Percentiles rank a stretch among this genome's conserved stretches.
phyloP scores from a whole-genome alignment of 2,113 vertebrate genomes.

The Mola mola region DNA sequence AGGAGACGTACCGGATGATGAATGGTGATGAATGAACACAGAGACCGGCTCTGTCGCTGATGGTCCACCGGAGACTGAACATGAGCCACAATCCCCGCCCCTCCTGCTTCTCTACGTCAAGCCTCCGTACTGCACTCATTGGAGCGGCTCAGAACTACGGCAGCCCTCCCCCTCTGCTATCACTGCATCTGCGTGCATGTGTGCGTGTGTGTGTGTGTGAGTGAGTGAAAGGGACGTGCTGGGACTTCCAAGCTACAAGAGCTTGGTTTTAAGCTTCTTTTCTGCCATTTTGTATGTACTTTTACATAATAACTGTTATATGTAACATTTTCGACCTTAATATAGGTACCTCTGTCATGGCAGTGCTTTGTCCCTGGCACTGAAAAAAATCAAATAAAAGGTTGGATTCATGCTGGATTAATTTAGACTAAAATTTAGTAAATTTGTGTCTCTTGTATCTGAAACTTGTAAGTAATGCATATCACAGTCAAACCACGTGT shows the following conservation, averaged over 20 bases:
- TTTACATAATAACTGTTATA: too few species aligned
- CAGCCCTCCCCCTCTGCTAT: slow-evolving; percentile 15
- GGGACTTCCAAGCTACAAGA: neutral
- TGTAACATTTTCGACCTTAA: too few species aligned
- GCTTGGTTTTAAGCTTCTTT: too few species aligned
- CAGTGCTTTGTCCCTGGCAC: too few species aligned
- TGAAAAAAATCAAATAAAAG: too few species aligned
- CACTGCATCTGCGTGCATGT: neutral
- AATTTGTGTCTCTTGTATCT: too few species aligned
- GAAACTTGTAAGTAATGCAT: too few species aligned
- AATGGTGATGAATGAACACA: neutral
- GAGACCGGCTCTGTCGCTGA: slow-evolving; percentile 29
- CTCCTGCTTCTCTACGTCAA: slow-evolving; percentile 48
- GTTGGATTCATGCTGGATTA: too few species aligned
- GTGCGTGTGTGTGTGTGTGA: slow-evolving; percentile 1
- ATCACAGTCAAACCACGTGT: too few species aligned
- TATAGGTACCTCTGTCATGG: too few species aligned
- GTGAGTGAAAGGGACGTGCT: neutral
- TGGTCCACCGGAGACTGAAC: slow-evolving; percentile 21
- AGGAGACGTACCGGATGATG: neutral
- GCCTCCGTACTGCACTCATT: slow-evolving; percentile 37
- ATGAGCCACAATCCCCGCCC: slow-evolving; percentile 47
- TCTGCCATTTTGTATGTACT: too few species aligned
- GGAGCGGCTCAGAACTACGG: slow-evolving; percentile 43
- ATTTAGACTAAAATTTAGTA: too few species aligned